Conservation (phyloP, 2,113 vertebrate species). For the Cheirogaleus medius region DNA sequence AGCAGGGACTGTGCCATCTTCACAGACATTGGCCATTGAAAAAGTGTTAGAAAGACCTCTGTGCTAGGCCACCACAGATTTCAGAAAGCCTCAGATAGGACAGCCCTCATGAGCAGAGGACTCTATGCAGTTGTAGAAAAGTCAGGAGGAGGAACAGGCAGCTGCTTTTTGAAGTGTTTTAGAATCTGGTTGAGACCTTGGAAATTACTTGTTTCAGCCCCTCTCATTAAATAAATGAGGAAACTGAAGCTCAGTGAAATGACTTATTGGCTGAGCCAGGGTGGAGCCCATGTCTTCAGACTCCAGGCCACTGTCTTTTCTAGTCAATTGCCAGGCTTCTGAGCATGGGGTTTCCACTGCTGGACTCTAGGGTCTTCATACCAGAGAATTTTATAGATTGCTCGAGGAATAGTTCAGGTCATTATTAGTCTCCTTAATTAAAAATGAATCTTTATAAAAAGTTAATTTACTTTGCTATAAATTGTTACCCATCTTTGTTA, state of each 20-base stretch:
- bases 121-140: neutral
- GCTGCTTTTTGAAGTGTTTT: neutral
- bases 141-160: neutral
- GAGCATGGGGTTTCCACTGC: neutral
- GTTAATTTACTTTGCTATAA: slow-evolving; percentile 25
- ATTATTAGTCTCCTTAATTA: slow-evolving; percentile 60
- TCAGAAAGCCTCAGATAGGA: neutral
- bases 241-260: neutral
- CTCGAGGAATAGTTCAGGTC: slow-evolving; percentile 3
- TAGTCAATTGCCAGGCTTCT: neutral
- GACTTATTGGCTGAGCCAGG: neutral
- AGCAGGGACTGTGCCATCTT: neutral
- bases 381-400: slow-evolving; percentile 1
- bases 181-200: neutral
- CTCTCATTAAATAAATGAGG: neutral
- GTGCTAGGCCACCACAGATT: neutral
- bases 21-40: neutral
- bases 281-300: neutral
- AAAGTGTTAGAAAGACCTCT: neutral
- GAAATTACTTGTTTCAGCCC: neutral
- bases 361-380: neutral
- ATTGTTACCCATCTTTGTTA: slow-evolving; percentile 51
- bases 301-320: neutral
- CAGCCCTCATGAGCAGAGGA: neutral
- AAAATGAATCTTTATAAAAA: slow-evolving; percentile 52